phyloP scores from a whole-genome alignment of 2,888 invertebrate species.

The Boloria selene region DNA sequence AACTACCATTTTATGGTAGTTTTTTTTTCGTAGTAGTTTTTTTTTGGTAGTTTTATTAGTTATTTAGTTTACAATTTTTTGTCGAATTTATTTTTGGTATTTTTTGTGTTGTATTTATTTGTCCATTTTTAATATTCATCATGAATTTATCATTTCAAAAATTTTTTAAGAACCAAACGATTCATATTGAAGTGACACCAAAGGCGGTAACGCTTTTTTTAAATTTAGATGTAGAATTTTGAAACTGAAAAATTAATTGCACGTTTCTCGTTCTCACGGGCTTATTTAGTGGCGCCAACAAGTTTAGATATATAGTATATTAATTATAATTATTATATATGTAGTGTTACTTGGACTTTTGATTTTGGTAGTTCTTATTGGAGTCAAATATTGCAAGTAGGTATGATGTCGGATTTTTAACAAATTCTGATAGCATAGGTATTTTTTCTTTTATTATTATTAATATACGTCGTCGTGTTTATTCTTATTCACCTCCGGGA shows the following conservation, averaged over 20 bases:
- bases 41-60: neutral
- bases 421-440: slow-evolving; percentile 62
- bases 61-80: neutral
- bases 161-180: too few species aligned
- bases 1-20: slow-evolving; percentile 32
- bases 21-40: slow-evolving; percentile 13
- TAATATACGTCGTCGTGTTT: slow-evolving; percentile 74
- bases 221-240: slow-evolving; percentile 14
- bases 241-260: slow-evolving; percentile 25
- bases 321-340: slow-evolving; percentile 45
- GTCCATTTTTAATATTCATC: too few species aligned
- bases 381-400: slow-evolving; percentile 1
- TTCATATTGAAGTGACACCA: slow-evolving; percentile 1
- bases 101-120: too few species aligned
- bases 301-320: slow-evolving; percentile 51
- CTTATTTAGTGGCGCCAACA: slow-evolving; percentile 51
- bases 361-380: slow-evolving; percentile 24
- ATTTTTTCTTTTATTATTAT: slow-evolving; percentile 56
- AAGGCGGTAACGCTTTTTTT: neutral
- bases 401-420: slow-evolving; percentile 39
- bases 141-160: too few species aligned
- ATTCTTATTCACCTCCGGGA: slow-evolving; percentile 72
- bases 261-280: slow-evolving; percentile 41
- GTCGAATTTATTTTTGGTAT: too few species aligned
- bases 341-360: slow-evolving; percentile 40